Percentiles rank a stretch among this genome's conserved stretches.
phyloP scores from a whole-genome alignment of 2,797 vertebrate species.

The Okamejei kenojei region DNA sequence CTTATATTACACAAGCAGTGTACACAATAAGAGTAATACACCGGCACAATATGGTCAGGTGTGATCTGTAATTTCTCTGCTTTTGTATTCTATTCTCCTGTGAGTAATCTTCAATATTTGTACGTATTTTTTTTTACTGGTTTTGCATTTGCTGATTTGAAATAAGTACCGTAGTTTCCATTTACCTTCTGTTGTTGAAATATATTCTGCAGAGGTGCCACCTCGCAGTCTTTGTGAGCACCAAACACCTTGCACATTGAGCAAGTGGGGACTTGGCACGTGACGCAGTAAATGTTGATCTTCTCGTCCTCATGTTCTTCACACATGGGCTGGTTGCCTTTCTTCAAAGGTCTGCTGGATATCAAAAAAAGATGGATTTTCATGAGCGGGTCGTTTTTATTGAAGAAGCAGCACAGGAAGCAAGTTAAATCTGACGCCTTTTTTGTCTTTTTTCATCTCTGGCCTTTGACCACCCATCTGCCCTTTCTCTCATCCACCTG shows the following conservation, averaged over 20 bases:
- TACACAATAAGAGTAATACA: too few relatives aligned
- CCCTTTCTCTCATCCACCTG: too few relatives aligned
- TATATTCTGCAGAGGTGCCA: constrained; percentile 70
- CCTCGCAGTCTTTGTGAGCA: constrained; percentile 87
- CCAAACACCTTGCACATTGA: constrained; percentile 97
- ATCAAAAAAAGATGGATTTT: not conserved
- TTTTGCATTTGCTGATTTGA: too few relatives aligned
- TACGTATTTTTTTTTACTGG: not conserved
- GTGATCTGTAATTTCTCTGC: not conserved
- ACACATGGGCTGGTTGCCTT: constrained; percentile 79
- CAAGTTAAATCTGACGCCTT: too few relatives aligned
- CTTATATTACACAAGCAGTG: too few relatives aligned
- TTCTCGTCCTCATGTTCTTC: constrained; percentile 85
- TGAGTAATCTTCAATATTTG: not conserved
- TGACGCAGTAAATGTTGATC: constrained; percentile 93
- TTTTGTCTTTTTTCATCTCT: not conserved
- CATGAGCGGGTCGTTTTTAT: not conserved
- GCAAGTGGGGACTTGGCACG: constrained; percentile 83
- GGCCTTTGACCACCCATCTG: too few relatives aligned
- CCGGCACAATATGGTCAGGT: not conserved
- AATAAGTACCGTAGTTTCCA: not conserved
- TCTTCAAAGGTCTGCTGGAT: constrained; percentile 62
- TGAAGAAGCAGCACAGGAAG: not conserved
- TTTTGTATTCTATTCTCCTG: not conserved
- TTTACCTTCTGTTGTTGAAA: constrained; percentile 80